phyloP scores from a whole-genome alignment of 2,797 vertebrate genomes.

The Sphenodon punctatus region DNA sequence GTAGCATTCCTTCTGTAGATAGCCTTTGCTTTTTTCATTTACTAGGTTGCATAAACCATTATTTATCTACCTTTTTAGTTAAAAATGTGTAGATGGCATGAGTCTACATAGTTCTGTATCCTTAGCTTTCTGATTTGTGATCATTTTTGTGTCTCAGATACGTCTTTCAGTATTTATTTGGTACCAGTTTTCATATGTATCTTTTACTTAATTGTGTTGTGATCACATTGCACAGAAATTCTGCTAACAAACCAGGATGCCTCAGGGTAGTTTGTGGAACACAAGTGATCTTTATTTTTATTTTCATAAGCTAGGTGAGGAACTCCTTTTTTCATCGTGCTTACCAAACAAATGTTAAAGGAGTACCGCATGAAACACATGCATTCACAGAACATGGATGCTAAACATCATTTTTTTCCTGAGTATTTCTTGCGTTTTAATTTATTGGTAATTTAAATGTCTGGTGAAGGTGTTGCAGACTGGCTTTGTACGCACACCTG shows the following conservation, averaged over 20 bases:
- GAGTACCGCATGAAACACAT: constrained; percentile 1
- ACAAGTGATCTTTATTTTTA: constrained; percentile 25
- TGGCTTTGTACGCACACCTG: constrained; percentile 3
- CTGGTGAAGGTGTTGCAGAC: constrained; percentile 31
- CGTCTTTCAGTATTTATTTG: constrained; percentile 22
- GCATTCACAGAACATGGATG: not conserved
- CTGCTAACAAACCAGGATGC: constrained; percentile 12
- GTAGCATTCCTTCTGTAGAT: constrained; percentile 45
- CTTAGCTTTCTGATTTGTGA: not conserved
- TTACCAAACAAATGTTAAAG: constrained; percentile 24
- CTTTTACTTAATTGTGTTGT: not conserved
- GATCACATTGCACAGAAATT: constrained; percentile 3
- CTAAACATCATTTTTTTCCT: constrained; percentile 28
- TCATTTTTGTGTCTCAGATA: constrained; percentile 28
- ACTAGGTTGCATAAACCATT: constrained; percentile 19
- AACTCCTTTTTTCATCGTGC: constrained; percentile 40
- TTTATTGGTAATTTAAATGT: constrained; percentile 51
- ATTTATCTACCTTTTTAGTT: constrained; percentile 46
- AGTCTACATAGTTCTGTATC: constrained; percentile 21
- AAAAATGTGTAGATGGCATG: constrained; percentile 1
- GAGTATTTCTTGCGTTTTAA: constrained; percentile 40
- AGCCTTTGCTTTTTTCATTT: constrained; percentile 54
- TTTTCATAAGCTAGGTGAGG: constrained; percentile 15
- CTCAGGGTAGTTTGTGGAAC: constrained; percentile 20
- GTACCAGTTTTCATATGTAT: not conserved